These are phyloP conservation scores for Drosophila bipectinata DNA, from an alignment of 1,140 invertebrate genomes.

Conservation along the genomic window DNA sequence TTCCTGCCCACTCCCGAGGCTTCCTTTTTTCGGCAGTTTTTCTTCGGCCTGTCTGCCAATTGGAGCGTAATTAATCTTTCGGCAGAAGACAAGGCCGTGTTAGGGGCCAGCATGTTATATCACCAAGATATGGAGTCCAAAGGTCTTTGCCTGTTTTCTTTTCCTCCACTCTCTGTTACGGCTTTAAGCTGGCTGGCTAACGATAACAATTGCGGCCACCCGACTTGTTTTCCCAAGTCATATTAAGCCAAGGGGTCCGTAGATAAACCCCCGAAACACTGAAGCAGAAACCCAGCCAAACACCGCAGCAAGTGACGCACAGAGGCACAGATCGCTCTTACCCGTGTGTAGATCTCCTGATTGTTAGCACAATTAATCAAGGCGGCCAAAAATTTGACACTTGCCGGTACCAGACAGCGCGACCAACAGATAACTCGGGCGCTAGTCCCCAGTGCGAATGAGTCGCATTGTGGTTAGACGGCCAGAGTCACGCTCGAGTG, in stretches of 20 bases:
- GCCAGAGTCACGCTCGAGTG: conserved; percentile 30
- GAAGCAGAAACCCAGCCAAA: background rate
- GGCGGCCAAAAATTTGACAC: conserved; percentile 47
- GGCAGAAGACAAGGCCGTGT: conserved; percentile 50
- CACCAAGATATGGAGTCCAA: conserved; percentile 46
- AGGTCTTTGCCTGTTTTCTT: conserved; percentile 13
- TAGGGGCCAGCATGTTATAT: conserved; percentile 52
- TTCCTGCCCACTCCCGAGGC: background rate
- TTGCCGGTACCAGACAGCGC: conserved; percentile 49
- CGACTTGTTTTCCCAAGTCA: conserved; percentile 13
- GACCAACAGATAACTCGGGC: conserved; percentile 19
- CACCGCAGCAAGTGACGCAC: conserved; percentile 43
- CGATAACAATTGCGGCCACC: conserved; percentile 34
- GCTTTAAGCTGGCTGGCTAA: conserved; percentile 28
- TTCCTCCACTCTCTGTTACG: conserved; percentile 1
- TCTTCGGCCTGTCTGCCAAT: conserved; percentile 60
- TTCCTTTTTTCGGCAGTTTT: conserved; percentile 47
- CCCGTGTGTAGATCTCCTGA: conserved; percentile 23
- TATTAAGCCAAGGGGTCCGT: conserved; percentile 22
- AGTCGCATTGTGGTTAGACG: conserved; percentile 37
- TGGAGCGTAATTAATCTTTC: conserved; percentile 77
- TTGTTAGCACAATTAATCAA: conserved; percentile 57
- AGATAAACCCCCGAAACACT: conserved; percentile 10
- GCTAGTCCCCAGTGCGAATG: conserved; percentile 33
- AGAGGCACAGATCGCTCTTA: conserved; percentile 28